Conservation (phyloP, 2,113 vertebrate genomes). For the Argyrosomus japonicus region DNA sequence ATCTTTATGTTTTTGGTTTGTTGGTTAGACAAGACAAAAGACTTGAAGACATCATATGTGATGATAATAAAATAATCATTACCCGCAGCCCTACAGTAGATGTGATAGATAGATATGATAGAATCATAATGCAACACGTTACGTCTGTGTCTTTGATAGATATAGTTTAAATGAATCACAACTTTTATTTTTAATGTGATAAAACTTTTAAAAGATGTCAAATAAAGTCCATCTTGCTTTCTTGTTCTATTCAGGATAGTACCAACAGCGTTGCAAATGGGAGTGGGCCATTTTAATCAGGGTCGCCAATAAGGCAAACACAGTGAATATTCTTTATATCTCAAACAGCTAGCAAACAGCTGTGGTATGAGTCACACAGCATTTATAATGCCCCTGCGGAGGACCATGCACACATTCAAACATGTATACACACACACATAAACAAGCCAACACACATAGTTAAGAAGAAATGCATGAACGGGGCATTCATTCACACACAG, state of each 20-base stretch:
- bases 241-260: not conserved
- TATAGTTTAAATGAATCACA: not conserved
- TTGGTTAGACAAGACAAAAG: too few relatives aligned
- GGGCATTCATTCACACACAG: slow-evolving; percentile 44
- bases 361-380: not conserved
- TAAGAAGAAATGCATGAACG: slow-evolving; percentile 22
- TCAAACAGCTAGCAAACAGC: not conserved
- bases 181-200: not conserved
- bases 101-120: not conserved
- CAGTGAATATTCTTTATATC: not conserved
- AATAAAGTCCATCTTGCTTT: not conserved
- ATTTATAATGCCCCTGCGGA: not conserved
- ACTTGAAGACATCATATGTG: too few relatives aligned
- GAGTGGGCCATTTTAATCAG: not conserved
- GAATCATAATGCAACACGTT: too few relatives aligned
- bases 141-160: not conserved
- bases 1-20: too few relatives aligned
- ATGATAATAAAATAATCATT: not conserved
- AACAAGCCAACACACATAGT: not conserved
- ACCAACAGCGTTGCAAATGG: not conserved
- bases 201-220: not conserved
- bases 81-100: not conserved
- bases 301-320: too few relatives aligned
- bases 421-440: not conserved
- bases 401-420: not conserved